Percentiles rank a stretch among this genome's conserved stretches.
Conservation (phyloP, 2,888 invertebrate species). For the Pandemis cinnamomeana region DNA sequence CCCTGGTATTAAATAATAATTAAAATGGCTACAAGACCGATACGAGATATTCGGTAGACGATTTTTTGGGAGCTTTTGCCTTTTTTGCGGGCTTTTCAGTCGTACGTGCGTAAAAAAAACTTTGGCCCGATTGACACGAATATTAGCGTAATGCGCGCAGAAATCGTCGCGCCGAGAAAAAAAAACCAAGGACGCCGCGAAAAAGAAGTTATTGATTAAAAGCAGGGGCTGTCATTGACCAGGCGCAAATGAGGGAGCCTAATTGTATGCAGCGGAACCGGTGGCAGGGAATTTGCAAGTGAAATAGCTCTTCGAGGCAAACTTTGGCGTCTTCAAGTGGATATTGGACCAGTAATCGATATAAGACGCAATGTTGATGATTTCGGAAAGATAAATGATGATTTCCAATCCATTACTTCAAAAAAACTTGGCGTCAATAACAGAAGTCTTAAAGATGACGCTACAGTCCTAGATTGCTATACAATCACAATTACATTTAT, state of each 20-base stretch:
- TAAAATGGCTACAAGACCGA: slow-evolving; percentile 84
- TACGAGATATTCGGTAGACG: slow-evolving; percentile 82
- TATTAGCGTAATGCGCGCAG: slow-evolving; percentile 81
- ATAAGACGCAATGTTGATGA: neutral
- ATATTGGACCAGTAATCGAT: slow-evolving; percentile 25
- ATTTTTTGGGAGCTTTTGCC: slow-evolving; percentile 83
- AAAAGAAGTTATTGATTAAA: slow-evolving; percentile 85
- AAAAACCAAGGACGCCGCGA: slow-evolving; percentile 83
- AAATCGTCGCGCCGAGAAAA: slow-evolving; percentile 81
- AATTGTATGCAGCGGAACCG: slow-evolving; percentile 78
- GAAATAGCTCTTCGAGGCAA: slow-evolving; percentile 20
- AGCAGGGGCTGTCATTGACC: slow-evolving; percentile 82
- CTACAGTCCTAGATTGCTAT: neutral
- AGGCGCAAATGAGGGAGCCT: slow-evolving; percentile 83
- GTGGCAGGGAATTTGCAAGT: slow-evolving; percentile 50
- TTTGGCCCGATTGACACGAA: slow-evolving; percentile 73
- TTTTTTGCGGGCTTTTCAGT: slow-evolving; percentile 81
- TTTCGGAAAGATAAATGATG: neutral
- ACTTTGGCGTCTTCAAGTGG: slow-evolving; percentile 13
- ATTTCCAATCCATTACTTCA: neutral
- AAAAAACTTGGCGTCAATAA: neutral
- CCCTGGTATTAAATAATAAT: slow-evolving; percentile 85
- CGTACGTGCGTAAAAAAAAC: slow-evolving; percentile 65
- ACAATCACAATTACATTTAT: neutral
- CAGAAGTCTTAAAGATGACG: neutral